Conservation (phyloP, 2,888 invertebrate genomes). For the Oegoconia quadripuncta region DNA sequence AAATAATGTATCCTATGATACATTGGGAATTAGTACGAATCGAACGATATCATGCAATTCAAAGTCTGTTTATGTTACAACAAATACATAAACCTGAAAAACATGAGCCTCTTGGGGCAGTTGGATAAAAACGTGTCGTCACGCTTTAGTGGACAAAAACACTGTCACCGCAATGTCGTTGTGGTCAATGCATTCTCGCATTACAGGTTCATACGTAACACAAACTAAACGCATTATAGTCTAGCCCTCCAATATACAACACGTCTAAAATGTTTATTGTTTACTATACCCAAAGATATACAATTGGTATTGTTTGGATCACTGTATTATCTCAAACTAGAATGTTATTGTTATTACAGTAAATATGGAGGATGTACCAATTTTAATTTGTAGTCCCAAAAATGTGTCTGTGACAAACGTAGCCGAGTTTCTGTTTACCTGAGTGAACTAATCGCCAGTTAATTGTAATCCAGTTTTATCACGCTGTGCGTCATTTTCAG, state of each 20-base stretch:
- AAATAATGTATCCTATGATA: too few species aligned
- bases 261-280: background rate
- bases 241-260: background rate
- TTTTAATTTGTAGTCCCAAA: background rate
- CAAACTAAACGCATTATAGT: background rate
- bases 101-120: background rate
- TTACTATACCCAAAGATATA: background rate
- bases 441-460: constrained; percentile 3
- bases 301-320: constrained; percentile 1
- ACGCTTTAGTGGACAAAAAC: too few species aligned
- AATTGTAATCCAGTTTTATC: constrained; percentile 13
- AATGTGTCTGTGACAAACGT: background rate
- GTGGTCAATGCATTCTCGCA: background rate
- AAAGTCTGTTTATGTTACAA: too few species aligned
- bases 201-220: constrained; percentile 6
- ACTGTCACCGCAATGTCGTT: constrained; percentile 1
- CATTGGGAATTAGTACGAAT: too few species aligned
- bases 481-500: constrained; percentile 59
- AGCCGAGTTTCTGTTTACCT: constrained; percentile 2
- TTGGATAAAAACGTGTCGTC: background rate
- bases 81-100: too few species aligned
- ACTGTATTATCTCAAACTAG: background rate
- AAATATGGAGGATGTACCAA: background rate
- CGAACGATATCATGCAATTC: too few species aligned
- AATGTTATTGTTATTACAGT: too few species aligned